phyloP scores from a whole-genome alignment of 2,113 vertebrate species.

The Pollachius pollachius region DNA sequence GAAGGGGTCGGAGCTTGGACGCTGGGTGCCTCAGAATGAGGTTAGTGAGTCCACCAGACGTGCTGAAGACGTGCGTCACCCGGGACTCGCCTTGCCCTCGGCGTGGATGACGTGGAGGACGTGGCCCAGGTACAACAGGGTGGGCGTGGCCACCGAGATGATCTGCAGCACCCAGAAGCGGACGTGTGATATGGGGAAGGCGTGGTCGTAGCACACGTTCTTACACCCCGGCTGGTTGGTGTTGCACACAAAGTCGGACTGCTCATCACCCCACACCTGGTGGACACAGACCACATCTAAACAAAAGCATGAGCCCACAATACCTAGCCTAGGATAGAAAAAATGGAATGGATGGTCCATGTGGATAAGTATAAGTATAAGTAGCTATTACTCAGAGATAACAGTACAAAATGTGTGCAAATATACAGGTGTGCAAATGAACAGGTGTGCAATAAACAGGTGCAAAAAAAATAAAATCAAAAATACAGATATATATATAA shows the following conservation, averaged over 20 bases:
- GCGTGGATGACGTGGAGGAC: slow-evolving; percentile 88
- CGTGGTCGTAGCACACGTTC: slow-evolving; percentile 94
- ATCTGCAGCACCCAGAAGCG: slow-evolving; percentile 98
- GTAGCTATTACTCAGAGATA: no score
- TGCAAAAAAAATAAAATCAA: no score
- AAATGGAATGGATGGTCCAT: no score
- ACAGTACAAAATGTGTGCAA: not conserved
- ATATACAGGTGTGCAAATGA: not conserved
- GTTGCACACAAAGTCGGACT: slow-evolving; percentile 94
- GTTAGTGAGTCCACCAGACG: no score
- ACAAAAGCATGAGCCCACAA: no score
- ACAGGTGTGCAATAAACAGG: no score
- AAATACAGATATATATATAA: no score
- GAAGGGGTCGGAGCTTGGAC: no score
- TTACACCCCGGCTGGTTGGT: slow-evolving; percentile 93
- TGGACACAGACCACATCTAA: not conserved
- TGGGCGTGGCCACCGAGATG: slow-evolving; percentile 91
- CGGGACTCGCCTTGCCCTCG: slow-evolving; percentile 79
- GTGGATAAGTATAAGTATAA: no score
- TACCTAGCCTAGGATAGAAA: no score
- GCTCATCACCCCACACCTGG: slow-evolving; percentile 91
- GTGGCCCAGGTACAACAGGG: slow-evolving; percentile 91
- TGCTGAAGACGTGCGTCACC: no score
- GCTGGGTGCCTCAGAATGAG: no score
- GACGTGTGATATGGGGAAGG: slow-evolving; percentile 96